A percentile compares a stretch with the other conserved stretches of the same genome.
Conservation (phyloP, 2,113 vertebrate genomes). For the Psammodynastes pulverulentus region DNA sequence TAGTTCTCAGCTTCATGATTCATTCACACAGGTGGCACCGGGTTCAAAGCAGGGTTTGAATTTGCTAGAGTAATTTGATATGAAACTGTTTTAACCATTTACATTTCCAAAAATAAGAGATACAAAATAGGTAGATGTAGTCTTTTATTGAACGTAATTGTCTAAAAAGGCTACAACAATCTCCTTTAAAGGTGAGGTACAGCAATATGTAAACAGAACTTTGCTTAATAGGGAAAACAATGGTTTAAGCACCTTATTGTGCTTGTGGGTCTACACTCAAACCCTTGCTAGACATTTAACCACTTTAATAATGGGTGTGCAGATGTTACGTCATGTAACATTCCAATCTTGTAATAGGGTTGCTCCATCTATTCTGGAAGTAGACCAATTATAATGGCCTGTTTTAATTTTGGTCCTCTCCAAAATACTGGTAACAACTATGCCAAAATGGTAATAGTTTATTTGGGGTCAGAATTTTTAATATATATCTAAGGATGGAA, state of each 20-base stretch:
- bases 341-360: neutral
- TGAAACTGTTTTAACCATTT: neutral
- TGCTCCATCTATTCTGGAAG: neutral
- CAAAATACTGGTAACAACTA: neutral
- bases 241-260: neutral
- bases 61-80: neutral
- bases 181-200: neutral
- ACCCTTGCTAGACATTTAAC: neutral
- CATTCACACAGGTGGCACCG: neutral
- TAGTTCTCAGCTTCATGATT: slow-evolving; percentile 17
- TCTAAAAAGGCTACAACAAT: neutral
- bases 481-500: neutral
- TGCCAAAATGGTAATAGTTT: neutral
- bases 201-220: neutral
- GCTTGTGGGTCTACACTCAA: neutral
- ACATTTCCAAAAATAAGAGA: neutral
- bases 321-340: neutral
- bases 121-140: slow-evolving; percentile 1
- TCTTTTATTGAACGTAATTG: neutral
- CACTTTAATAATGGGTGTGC: neutral
- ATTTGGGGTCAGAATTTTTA: neutral
- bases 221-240: neutral
- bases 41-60: slow-evolving; percentile 54
- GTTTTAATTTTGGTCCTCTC: neutral
- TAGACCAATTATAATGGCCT: neutral